Conservation (phyloP, 2,797 vertebrate genomes). For the Pteropus rufus region DNA sequence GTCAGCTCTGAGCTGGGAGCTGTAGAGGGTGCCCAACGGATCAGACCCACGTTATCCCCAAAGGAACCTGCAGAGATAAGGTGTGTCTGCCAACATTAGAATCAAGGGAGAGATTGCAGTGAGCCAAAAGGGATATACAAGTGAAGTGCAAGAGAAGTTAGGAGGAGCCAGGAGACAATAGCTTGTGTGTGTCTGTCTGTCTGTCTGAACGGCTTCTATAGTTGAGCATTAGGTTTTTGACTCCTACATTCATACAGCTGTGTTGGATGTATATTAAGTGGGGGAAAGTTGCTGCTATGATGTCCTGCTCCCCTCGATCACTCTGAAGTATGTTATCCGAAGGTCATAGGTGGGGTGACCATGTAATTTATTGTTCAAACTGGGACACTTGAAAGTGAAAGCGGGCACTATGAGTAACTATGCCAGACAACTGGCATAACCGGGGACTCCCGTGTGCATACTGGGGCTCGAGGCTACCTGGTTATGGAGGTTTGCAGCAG, state of each 20-base stretch:
- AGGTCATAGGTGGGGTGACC: not conserved
- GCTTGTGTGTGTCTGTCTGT: not conserved
- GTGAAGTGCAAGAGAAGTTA: not conserved
- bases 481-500: not conserved
- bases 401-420: not conserved
- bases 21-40: fast-evolving
- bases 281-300: not conserved
- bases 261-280: not conserved
- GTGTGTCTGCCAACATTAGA: not conserved
- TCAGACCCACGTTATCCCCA: not conserved
- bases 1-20: not conserved
- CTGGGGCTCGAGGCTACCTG: not conserved
- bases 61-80: not conserved
- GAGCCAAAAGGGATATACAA: not conserved
- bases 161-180: not conserved
- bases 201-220: not conserved
- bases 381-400: not conserved
- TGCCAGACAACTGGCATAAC: not conserved
- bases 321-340: not conserved
- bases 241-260: not conserved
- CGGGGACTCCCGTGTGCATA: not conserved
- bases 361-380: not conserved
- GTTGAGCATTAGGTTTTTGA: not conserved
- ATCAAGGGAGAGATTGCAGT: not conserved
- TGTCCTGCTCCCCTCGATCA: not conserved